A percentile compares a stretch with the other conserved stretches of the same genome.
Conservation (phyloP, 2,888 invertebrate species). For the Sabatieria punctata region DNA sequence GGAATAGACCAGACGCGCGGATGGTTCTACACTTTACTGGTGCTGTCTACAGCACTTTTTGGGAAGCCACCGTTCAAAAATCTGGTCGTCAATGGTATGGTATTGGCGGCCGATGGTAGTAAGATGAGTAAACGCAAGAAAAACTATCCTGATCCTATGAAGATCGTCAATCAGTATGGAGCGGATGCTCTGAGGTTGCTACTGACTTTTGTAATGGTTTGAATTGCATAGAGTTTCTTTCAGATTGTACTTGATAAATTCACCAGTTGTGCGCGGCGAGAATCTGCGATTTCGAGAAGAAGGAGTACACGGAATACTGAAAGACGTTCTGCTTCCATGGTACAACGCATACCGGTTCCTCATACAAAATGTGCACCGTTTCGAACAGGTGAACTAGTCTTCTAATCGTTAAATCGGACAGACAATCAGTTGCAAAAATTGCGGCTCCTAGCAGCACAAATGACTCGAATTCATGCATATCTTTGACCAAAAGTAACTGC, state of each 20-base stretch:
- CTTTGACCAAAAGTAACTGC: too few species aligned
- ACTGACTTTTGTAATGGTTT: too few species aligned
- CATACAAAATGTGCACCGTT: constrained; percentile 73
- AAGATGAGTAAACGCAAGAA: constrained; percentile 99
- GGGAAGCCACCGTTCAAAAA: constrained; percentile 94
- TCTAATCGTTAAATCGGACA: too few species aligned
- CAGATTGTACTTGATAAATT: constrained; percentile 77
- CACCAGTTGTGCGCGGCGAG: constrained; percentile 91
- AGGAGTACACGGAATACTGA: constrained; percentile 83
- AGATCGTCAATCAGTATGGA: constrained; percentile 68
- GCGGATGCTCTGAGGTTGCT: constrained; percentile 85
- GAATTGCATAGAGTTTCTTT: too few species aligned
- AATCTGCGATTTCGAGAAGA: constrained; percentile 90
- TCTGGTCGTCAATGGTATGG: constrained; percentile 82
- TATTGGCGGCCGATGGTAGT: constrained; percentile 80
- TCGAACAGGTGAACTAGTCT: constrained; percentile 50
- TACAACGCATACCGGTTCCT: constrained; percentile 57
- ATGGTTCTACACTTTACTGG: constrained; percentile 82
- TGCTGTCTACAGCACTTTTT: constrained; percentile 83
- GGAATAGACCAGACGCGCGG: constrained; percentile 20
- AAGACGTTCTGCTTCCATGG: constrained; percentile 96
- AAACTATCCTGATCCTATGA: constrained; percentile 92
- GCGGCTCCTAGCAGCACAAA: too few species aligned
- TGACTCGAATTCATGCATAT: too few species aligned
- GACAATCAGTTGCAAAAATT: too few species aligned